Evolutionary conservation across 2,113 vertebrate species (phyloP), one percentile per base, ranked within the genome.

Genomic region (Arizona elegans): DNA sequence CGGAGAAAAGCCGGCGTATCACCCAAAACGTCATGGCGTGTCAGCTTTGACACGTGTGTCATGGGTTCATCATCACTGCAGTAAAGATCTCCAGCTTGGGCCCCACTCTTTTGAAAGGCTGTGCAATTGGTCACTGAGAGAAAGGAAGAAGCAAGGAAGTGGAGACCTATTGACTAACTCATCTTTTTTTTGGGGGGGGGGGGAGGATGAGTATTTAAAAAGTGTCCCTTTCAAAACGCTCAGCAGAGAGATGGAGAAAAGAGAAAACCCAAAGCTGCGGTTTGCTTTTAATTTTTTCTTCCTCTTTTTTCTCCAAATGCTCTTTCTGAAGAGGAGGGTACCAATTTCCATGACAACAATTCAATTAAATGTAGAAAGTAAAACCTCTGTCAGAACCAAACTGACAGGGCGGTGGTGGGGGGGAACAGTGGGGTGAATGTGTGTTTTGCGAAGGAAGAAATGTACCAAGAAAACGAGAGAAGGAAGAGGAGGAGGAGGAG

Each of bases 281-380:
- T 10, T 26, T 52, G 26, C 2, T n/a, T 70, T 75, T 33, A 17
- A 23, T 23, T 8, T 23, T 23, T 19, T 23, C 3, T 8, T 2
- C 17, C 1, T 33, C 70, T 52, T 6, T 55, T 59, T 43, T n/a
- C 50, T 43, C 33, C 50, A 59, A 85, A 86, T 17, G 43, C 88
- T 93, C 59, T 86, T 38, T 86, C 55, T 87, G 47, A 70, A 86
- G 52, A 50, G 11, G 47, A 23, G 29, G 17, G 21, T n/a, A 53
- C 43, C 17, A 23, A 89, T 93, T 93, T 90, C 92, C 92, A 93
- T 93, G 92, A 93, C 92, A 93, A 93, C 92, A 86, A 93, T 93
- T 93, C 92, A 93, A 90, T 93, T 93, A 90, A 86, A 52, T 62
- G 55, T 52, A 53, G 55, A 90, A 90, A 93, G 56, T 38, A n/a